phyloP scores from a whole-genome alignment of 2,888 invertebrate genomes.

The Oeneis ivallda region DNA sequence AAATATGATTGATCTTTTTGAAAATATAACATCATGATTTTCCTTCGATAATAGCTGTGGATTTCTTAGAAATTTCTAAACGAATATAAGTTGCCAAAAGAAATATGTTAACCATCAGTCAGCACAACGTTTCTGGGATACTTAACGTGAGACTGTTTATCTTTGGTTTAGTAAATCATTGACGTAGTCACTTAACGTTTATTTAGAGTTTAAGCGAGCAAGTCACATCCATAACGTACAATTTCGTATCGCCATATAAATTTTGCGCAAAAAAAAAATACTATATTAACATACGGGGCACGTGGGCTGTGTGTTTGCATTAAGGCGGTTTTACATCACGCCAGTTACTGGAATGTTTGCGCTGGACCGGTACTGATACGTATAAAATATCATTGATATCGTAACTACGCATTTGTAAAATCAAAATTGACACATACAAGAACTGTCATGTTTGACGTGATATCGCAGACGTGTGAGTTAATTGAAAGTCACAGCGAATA shows the following conservation, averaged over 20 bases:
- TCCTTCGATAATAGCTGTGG: background rate
- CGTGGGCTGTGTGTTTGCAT: slow-evolving; percentile 8
- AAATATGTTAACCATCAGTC: too few species aligned
- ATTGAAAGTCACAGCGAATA: background rate
- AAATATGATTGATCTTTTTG: background rate
- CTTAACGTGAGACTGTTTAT: background rate
- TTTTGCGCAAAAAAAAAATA: background rate
- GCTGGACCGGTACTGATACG: background rate
- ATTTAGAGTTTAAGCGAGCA: slow-evolving; percentile 3
- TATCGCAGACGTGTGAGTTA: background rate
- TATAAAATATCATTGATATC: background rate
- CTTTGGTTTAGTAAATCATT: slow-evolving; percentile 2
- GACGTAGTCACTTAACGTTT: background rate
- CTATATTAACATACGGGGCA: background rate
- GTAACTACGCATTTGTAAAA: background rate
- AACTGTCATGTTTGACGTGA: background rate
- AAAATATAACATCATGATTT: background rate
- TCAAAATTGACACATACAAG: background rate
- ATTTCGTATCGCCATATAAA: background rate
- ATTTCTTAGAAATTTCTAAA: too few species aligned
- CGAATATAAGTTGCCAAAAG: too few species aligned
- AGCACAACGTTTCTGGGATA: too few species aligned
- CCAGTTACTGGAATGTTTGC: slow-evolving; percentile 1
- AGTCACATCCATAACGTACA: background rate
- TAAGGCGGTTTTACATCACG: slow-evolving; percentile 5